Evolutionary conservation across 2,797 vertebrate species (phyloP).

Genomic region (Chaetodon trifasciatus): DNA sequence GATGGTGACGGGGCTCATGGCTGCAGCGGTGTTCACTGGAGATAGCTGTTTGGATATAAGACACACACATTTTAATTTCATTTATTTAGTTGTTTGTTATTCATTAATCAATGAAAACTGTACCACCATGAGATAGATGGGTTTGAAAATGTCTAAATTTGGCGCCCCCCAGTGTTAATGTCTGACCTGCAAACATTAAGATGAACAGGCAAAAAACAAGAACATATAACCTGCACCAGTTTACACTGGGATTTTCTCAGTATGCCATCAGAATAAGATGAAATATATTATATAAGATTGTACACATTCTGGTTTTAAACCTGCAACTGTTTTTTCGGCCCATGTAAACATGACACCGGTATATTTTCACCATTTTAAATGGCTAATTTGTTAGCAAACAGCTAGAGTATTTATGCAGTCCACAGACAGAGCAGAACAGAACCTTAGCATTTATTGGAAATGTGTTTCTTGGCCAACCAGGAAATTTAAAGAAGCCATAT

Average conservation of each 20-base stretch:
- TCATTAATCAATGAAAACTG: not conserved
- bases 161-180: not conserved
- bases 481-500: too few species aligned
- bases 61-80: not conserved
- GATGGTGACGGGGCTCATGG: constrained; percentile 48
- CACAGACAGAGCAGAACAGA: too few species aligned
- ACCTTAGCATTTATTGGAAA: too few species aligned
- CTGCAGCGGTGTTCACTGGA: constrained; percentile 53
- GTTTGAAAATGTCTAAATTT: not conserved
- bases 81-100: not conserved
- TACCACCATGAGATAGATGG: not conserved
- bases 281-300: not conserved
- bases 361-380: too few species aligned
- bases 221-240: not conserved
- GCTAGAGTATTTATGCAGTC: too few species aligned
- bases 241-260: not conserved
- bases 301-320: not conserved
- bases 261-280: not conserved
- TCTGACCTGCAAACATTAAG: not conserved
- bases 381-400: too few species aligned
- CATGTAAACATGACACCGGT: too few species aligned
- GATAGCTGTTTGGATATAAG: constrained; percentile 72
- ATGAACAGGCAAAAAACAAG: not conserved
- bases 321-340: too few species aligned
- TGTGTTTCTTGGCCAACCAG: too few species aligned